Percentiles rank a stretch among this genome's conserved stretches.
Conservation (phyloP, 2,797 vertebrate species). For the Delichon dasypus region DNA sequence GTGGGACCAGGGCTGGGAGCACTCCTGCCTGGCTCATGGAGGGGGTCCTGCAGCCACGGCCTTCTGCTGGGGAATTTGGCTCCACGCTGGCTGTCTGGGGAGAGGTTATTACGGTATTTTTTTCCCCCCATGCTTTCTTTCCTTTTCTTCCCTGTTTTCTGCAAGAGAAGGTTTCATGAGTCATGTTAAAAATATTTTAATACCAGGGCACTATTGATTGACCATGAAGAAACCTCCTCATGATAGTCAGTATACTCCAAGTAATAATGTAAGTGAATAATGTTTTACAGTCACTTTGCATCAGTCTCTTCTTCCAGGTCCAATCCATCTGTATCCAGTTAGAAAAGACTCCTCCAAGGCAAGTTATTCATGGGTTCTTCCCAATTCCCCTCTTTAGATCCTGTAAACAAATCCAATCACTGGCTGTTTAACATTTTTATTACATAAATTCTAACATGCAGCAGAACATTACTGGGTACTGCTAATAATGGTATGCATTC, state of each 20-base stretch:
- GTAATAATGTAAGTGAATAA: constrained; percentile 45
- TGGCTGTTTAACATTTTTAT: constrained; percentile 57
- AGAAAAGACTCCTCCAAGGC: constrained; percentile 57
- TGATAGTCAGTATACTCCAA: constrained; percentile 17
- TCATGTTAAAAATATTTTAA: constrained; percentile 15
- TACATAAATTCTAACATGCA: constrained; percentile 41
- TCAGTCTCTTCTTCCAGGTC: constrained; percentile 24
- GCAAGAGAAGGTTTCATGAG: not conserved
- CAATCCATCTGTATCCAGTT: constrained; percentile 56
- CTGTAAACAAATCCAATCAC: constrained; percentile 64
- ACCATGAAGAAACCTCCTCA: not conserved
- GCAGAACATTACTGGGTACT: constrained; percentile 61
- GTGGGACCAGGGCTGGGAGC: not conserved
- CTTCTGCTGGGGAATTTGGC: not conserved
- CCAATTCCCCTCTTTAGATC: constrained; percentile 42
- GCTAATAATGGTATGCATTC: constrained; percentile 73
- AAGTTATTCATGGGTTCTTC: constrained; percentile 54
- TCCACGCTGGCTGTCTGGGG: not conserved
- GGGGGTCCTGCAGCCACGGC: not conserved
- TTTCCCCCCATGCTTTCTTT: not conserved
- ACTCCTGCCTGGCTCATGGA: accelerated
- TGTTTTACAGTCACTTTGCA: constrained; percentile 42
- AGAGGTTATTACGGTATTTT: not conserved
- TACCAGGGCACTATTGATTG: constrained; percentile 11
- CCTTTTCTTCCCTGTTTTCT: not conserved